Evolutionary conservation across 2,113 vertebrate species (phyloP).

Genomic region (Heterotilapia buettikoferi): DNA sequence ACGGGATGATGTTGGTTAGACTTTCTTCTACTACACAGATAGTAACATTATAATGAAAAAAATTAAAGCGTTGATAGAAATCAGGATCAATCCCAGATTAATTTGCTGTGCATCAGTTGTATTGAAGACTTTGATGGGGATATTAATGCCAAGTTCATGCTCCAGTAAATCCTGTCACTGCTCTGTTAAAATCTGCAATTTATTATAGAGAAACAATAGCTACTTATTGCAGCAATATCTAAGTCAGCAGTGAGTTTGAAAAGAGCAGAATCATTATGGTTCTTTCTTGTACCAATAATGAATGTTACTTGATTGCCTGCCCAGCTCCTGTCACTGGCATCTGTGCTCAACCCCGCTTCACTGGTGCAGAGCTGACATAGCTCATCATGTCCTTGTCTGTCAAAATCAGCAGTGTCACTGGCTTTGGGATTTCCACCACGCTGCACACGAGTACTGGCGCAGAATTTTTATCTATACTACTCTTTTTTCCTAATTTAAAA

Average conservation of each 20-base stretch:
- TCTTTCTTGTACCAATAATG: conserved; percentile 4
- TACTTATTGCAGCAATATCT: neutral
- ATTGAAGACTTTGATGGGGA: neutral
- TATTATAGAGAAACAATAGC: neutral
- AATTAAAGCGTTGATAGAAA: neutral
- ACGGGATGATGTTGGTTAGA: neutral
- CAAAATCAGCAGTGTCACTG: conserved; percentile 3
- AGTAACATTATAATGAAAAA: neutral
- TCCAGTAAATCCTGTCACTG: neutral
- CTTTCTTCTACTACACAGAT: neutral
- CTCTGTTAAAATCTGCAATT: neutral
- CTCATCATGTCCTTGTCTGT: conserved; percentile 39
- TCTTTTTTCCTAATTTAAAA: neutral
- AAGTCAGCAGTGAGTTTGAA: neutral
- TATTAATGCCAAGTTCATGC: neutral
- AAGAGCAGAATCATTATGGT: neutral
- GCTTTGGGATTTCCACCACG: neutral
- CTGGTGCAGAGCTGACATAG: conserved; percentile 15
- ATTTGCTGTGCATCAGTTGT: neutral
- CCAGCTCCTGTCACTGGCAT: conserved; percentile 7
- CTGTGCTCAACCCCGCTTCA: neutral
- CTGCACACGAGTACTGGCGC: neutral
- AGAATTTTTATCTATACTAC: neutral
- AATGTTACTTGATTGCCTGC: conserved; percentile 24
- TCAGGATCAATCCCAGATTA: neutral